phyloP scores from a whole-genome alignment of 2,113 vertebrate species.

The Mellivora capensis region DNA sequence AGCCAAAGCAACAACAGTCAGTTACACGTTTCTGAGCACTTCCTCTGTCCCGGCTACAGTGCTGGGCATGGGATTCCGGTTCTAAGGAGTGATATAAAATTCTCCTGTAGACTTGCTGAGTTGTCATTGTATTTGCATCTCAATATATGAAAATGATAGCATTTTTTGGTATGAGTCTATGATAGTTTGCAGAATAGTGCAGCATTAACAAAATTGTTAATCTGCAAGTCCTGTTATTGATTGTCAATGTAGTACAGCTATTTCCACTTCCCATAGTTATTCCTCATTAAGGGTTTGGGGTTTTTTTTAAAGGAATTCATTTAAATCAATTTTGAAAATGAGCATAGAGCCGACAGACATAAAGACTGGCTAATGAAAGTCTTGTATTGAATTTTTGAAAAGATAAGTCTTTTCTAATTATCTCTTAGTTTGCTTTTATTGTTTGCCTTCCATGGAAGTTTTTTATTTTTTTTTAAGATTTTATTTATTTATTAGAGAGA shows the following conservation, averaged over 20 bases:
- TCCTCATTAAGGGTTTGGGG: neutral
- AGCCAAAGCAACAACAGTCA: neutral
- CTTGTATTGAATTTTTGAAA: neutral
- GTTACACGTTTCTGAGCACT: neutral
- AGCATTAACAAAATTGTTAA: neutral
- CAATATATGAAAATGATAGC: neutral
- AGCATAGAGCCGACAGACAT: neutral
- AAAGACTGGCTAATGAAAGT: neutral
- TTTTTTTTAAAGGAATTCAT: neutral
- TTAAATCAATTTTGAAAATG: constrained; percentile 42
- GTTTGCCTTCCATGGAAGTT: neutral
- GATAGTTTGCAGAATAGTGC: neutral
- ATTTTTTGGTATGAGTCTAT: neutral
- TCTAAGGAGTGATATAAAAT: neutral
- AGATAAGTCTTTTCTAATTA: neutral
- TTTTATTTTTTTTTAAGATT: too few species aligned
- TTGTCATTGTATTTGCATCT: neutral
- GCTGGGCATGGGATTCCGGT: neutral
- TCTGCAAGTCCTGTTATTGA: neutral
- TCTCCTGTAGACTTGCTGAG: neutral
- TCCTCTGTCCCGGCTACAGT: neutral
- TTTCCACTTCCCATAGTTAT: neutral
- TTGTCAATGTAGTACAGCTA: neutral
- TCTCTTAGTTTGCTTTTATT: constrained; percentile 13
- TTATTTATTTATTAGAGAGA: too few species aligned